These are phyloP conservation scores for Mobula birostris DNA, from an alignment of 2,113 vertebrate species.

Conservation along the genomic window DNA sequence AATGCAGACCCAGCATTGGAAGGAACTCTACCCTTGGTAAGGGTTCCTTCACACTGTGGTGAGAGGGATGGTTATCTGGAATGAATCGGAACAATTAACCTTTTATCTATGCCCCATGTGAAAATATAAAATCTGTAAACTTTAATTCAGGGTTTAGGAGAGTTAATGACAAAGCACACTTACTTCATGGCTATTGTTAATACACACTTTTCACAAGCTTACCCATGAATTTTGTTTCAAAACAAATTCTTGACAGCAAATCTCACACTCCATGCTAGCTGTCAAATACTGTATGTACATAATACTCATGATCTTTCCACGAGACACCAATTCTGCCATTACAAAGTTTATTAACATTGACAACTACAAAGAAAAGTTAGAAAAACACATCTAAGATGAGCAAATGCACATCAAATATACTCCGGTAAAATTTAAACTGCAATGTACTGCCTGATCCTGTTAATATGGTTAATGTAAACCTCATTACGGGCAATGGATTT, in stretches of 20 bases:
- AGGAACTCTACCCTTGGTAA: not conserved
- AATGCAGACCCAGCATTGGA: not conserved
- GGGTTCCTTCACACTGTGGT: not conserved
- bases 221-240: not conserved
- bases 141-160: not conserved
- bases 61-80: not conserved
- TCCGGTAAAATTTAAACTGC: not conserved
- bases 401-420: not conserved
- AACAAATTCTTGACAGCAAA: not conserved
- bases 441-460: not conserved
- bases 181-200: not conserved
- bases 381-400: not conserved
- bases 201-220: not conserved
- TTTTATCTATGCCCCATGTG: not conserved
- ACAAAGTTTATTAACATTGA: not conserved
- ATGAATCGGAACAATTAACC: not conserved
- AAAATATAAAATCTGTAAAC: not conserved
- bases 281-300: not conserved
- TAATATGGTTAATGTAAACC: slow-evolving; percentile 5
- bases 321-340: not conserved
- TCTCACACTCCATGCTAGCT: not conserved
- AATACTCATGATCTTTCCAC: not conserved
- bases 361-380: not conserved
- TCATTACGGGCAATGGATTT: not conserved
- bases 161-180: not conserved